These are phyloP conservation scores for Drosophila pullipes DNA, from an alignment of 2,888 invertebrate species.

Conservation along the genomic window DNA sequence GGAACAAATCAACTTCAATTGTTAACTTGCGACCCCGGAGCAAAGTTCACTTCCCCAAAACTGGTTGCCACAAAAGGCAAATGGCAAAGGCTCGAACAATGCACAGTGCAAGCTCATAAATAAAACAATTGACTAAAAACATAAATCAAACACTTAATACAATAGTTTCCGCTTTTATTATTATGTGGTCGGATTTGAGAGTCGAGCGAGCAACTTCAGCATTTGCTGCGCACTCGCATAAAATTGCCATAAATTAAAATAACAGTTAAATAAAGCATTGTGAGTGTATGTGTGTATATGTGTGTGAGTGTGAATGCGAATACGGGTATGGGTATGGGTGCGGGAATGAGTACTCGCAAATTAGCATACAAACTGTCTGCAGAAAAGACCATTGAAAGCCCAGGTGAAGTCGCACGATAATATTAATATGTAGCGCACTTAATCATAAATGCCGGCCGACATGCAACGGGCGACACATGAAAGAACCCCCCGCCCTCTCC, in stretches of 20 bases:
- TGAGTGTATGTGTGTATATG: constrained; percentile 30
- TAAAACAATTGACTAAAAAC: constrained; percentile 80
- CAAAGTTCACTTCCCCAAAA: constrained; percentile 52
- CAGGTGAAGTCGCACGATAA: constrained; percentile 79
- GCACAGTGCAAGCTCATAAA: constrained; percentile 68
- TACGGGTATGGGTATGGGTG: constrained; percentile 33
- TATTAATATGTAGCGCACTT: constrained; percentile 77
- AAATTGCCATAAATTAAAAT: constrained; percentile 81
- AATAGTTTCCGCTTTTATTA: constrained; percentile 82
- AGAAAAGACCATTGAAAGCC: constrained; percentile 61
- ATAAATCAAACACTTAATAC: constrained; percentile 81
- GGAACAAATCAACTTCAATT: constrained; percentile 58
- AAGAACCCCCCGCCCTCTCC: neutral
- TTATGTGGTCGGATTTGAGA: constrained; percentile 70
- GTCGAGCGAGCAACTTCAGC: constrained; percentile 37
- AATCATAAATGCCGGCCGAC: constrained; percentile 81
- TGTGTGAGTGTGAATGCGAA: constrained; percentile 11
- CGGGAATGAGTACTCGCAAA: constrained; percentile 60
- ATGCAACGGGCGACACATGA: constrained; percentile 60
- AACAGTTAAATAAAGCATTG: constrained; percentile 76
- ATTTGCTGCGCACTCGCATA: constrained; percentile 75
- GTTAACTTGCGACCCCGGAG: constrained; percentile 54
- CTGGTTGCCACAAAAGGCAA: constrained; percentile 45
- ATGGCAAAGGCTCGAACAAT: constrained; percentile 41
- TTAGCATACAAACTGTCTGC: constrained; percentile 81